phyloP scores from a whole-genome alignment of 2,113 vertebrate species.

The Sakesphorus luctuosus region DNA sequence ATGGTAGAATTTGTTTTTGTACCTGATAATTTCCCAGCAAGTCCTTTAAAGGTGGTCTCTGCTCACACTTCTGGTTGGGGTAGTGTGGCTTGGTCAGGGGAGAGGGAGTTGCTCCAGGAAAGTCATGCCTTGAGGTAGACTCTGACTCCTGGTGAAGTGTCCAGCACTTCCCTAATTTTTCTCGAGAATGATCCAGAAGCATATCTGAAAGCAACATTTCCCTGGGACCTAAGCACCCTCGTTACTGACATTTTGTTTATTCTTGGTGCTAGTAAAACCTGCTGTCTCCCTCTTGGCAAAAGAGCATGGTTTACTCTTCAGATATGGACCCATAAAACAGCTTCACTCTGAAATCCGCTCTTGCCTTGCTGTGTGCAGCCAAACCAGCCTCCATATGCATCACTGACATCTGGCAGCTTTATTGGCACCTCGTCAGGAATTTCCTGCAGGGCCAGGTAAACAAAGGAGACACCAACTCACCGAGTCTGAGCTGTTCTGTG shows the following conservation, averaged over 20 bases:
- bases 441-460: not conserved
- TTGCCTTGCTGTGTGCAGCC: not conserved
- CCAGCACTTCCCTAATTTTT: not conserved
- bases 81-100: not conserved
- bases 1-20: not conserved
- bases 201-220: not conserved
- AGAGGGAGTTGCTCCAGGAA: not conserved
- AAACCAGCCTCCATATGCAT: not conserved
- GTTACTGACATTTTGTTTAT: not conserved
- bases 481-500: not conserved
- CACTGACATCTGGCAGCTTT: not conserved
- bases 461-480: not conserved
- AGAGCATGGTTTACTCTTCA: not conserved
- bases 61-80: not conserved
- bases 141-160: not conserved
- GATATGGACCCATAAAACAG: not conserved
- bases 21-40: rapidly evolving
- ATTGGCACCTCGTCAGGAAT: not conserved
- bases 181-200: not conserved
- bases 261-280: not conserved
- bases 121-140: not conserved
- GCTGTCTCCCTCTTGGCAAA: not conserved
- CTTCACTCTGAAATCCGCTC: not conserved
- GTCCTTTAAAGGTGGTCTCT: not conserved
- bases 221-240: not conserved